Percentiles rank a stretch among this genome's conserved stretches.
Conservation (phyloP, 2,113 vertebrate genomes). For the Shinisaurus crocodilurus region DNA sequence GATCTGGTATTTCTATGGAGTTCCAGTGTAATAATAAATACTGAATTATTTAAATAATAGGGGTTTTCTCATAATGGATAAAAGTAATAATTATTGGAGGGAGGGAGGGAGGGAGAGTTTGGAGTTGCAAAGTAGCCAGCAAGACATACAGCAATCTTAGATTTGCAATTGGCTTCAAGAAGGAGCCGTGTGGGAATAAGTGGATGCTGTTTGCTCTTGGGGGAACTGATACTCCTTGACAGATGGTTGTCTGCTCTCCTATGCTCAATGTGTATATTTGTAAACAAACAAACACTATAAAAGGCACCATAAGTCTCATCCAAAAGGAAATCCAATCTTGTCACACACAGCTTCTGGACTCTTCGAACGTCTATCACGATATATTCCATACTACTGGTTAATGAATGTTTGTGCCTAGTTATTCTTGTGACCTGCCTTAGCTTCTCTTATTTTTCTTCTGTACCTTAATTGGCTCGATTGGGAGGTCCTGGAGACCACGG, state of each 20-base stretch:
- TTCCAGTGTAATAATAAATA: too few species aligned
- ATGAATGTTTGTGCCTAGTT: not conserved
- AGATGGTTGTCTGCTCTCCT: not conserved
- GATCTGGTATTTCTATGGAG: too few species aligned
- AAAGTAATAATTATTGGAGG: too few species aligned
- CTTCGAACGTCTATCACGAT: not conserved
- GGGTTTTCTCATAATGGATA: too few species aligned
- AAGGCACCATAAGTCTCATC: not conserved
- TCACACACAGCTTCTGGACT: not conserved
- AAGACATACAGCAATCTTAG: not conserved
- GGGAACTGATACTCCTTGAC: not conserved
- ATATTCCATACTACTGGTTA: not conserved
- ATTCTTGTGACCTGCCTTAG: not conserved
- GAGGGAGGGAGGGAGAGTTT: too few species aligned
- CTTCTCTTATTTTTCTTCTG: conserved; percentile 7
- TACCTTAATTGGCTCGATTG: not conserved
- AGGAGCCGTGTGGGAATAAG: not conserved
- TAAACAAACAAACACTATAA: not conserved
- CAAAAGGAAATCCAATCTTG: not conserved
- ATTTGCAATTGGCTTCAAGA: not conserved
- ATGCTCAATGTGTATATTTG: not conserved
- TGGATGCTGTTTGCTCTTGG: not conserved
- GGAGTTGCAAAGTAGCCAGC: too few species aligned
- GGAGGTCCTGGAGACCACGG: conserved; percentile 15
- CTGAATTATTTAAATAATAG: too few species aligned